Percentiles rank a stretch among this genome's conserved stretches.
Evolutionary conservation across 1,140 invertebrate species (phyloP).

Genomic region (Drosophila persimilis): DNA sequence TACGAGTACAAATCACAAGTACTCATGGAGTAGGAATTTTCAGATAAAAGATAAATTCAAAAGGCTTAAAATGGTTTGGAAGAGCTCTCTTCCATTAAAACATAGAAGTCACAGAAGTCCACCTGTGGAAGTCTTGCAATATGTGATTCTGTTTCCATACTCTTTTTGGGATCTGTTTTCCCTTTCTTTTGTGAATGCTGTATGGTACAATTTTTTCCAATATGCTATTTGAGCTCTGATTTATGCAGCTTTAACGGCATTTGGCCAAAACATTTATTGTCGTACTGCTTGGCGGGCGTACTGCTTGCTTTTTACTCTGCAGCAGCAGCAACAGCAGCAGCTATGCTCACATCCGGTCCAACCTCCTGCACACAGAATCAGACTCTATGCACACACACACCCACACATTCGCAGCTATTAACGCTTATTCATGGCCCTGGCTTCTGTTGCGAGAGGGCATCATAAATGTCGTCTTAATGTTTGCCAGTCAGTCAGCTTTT

Average conservation of each 20-base stretch:
- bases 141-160: no score
- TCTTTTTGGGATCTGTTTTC: no score
- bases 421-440: conserved; percentile 63
- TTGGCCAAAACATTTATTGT: conserved; percentile 53
- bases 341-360: background rate
- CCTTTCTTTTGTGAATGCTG: no score
- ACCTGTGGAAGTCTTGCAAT: no score
- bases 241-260: conserved; percentile 55
- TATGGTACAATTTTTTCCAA: conserved; percentile 14
- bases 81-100: no score
- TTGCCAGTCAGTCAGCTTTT: conserved; percentile 49
- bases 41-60: no score
- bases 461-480: conserved; percentile 73
- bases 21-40: no score
- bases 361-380: conserved; percentile 1
- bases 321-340: no score
- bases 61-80: no score
- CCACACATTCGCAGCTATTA: conserved; percentile 50
- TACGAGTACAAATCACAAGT: no score
- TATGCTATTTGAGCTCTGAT: conserved; percentile 42
- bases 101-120: no score
- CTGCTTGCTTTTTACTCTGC: conserved; percentile 38
- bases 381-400: conserved; percentile 9
- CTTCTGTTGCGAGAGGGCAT: conserved; percentile 58
- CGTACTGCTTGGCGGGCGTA: conserved; percentile 33